A percentile compares a stretch with the other conserved stretches of the same genome.
phyloP scores from a whole-genome alignment of 2,888 invertebrate species.

The Polyommatus icarus region DNA sequence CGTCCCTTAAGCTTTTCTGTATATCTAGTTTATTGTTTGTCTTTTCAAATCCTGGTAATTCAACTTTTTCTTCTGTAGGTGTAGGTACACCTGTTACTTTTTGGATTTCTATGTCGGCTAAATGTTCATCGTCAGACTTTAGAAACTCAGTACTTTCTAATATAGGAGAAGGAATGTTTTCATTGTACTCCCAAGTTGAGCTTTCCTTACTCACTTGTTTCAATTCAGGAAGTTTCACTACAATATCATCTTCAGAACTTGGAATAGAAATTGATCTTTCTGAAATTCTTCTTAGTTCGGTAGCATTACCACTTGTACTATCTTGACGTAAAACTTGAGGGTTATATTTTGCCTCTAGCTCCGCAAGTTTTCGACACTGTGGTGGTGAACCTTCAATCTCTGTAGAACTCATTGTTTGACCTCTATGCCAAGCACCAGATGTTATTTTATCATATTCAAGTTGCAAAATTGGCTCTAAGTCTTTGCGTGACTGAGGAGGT shows the following conservation, averaged over 20 bases:
- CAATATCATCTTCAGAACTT: slow-evolving; percentile 87
- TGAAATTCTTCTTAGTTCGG: slow-evolving; percentile 85
- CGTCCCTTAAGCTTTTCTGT: slow-evolving; percentile 82
- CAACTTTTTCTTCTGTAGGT: slow-evolving; percentile 62
- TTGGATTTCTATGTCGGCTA: slow-evolving; percentile 77
- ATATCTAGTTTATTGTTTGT: slow-evolving; percentile 61
- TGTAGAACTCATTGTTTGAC: slow-evolving; percentile 88
- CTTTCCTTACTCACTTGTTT: slow-evolving; percentile 74
- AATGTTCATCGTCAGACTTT: slow-evolving; percentile 80
- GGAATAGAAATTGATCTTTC: slow-evolving; percentile 88
- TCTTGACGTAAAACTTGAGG: slow-evolving; percentile 79
- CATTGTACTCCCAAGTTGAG: slow-evolving; percentile 82
- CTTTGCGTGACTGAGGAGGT: slow-evolving; percentile 87
- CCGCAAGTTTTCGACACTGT: slow-evolving; percentile 83
- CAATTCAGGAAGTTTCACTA: slow-evolving; percentile 79
- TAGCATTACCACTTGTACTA: slow-evolving; percentile 82
- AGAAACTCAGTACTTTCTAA: slow-evolving; percentile 82
- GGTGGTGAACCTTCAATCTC: slow-evolving; percentile 89
- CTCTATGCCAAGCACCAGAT: slow-evolving; percentile 84
- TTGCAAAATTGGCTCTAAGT: slow-evolving; percentile 86
- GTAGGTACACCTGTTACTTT: slow-evolving; percentile 73
- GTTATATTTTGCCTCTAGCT: slow-evolving; percentile 84
- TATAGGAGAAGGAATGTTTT: slow-evolving; percentile 83
- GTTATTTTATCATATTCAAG: slow-evolving; percentile 86
- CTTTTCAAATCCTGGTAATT: slow-evolving; percentile 53